Conservation (phyloP, 2,797 vertebrate genomes). For the Sebastes nivosus region DNA sequence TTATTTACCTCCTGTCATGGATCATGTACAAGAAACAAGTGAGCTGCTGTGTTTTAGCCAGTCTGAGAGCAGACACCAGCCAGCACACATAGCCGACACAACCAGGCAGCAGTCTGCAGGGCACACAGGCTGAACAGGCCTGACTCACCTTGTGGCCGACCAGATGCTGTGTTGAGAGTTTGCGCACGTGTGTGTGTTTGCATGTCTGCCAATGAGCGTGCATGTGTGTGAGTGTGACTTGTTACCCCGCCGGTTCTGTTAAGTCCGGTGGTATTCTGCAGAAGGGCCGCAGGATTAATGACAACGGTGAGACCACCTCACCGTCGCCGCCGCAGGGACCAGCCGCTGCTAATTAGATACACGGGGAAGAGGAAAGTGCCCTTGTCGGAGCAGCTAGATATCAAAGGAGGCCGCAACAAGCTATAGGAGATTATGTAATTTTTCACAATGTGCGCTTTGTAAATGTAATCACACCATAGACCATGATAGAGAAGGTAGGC, state of each 20-base stretch:
- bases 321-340: constrained; percentile 37
- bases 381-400: constrained; percentile 55
- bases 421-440: constrained; percentile 31
- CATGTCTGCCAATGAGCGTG: background rate
- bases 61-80: background rate
- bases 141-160: constrained; percentile 25
- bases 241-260: constrained; percentile 25
- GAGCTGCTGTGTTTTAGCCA: constrained; percentile 11
- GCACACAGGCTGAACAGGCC: background rate
- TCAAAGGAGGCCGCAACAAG: constrained; percentile 35
- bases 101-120: constrained; percentile 25
- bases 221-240: constrained; percentile 20
- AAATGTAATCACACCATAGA: background rate
- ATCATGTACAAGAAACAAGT: background rate
- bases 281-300: constrained; percentile 59
- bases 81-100: background rate
- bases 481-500: background rate
- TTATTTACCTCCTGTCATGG: background rate
- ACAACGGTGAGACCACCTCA: constrained; percentile 43
- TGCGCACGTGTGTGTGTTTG: background rate
- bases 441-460: constrained; percentile 11
- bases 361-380: constrained; percentile 48
- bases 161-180: constrained; percentile 33
- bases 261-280: constrained; percentile 19
- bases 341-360: constrained; percentile 66